phyloP scores from a whole-genome alignment of 2,888 invertebrate species.

The Mimachlamys varia region DNA sequence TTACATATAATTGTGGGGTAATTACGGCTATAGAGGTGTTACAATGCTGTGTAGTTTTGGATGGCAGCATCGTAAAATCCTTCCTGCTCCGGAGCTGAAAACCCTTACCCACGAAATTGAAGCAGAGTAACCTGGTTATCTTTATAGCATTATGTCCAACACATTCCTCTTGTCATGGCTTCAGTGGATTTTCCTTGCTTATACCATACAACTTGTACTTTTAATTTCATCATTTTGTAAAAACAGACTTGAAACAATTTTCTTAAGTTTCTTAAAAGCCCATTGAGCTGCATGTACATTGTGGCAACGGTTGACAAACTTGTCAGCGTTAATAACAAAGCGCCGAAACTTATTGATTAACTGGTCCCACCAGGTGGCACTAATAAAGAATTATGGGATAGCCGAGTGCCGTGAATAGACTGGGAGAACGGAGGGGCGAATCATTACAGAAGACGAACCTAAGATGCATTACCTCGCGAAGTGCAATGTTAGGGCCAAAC shows the following conservation, averaged over 20 bases:
- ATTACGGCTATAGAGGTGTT: background rate
- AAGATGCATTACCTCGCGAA: constrained; percentile 26
- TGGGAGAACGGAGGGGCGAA: constrained; percentile 32
- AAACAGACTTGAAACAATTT: constrained; percentile 31
- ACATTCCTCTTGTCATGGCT: background rate
- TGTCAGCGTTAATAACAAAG: constrained; percentile 12
- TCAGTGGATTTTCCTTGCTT: background rate
- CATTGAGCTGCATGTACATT: background rate
- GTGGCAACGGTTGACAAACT: constrained; percentile 11
- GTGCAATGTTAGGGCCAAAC: constrained; percentile 13
- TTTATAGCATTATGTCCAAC: background rate
- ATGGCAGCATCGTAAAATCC: background rate
- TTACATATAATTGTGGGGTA: background rate
- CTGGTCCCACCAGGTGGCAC: constrained; percentile 35
- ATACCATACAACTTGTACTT: constrained; percentile 27
- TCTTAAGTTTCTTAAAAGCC: constrained; percentile 33
- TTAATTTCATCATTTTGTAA: constrained; percentile 36
- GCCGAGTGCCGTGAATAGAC: constrained; percentile 25
- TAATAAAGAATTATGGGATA: constrained; percentile 45
- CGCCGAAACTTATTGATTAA: constrained; percentile 41
- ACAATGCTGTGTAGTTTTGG: background rate
- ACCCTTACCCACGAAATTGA: background rate
- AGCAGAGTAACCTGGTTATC: background rate
- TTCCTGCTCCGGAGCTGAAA: background rate
- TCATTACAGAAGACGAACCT: constrained; percentile 15